A percentile compares a stretch with the other conserved stretches of the same genome.
These are phyloP conservation scores for Apamea anceps DNA, from an alignment of 2,888 invertebrate genomes.

Conservation along the genomic window DNA sequence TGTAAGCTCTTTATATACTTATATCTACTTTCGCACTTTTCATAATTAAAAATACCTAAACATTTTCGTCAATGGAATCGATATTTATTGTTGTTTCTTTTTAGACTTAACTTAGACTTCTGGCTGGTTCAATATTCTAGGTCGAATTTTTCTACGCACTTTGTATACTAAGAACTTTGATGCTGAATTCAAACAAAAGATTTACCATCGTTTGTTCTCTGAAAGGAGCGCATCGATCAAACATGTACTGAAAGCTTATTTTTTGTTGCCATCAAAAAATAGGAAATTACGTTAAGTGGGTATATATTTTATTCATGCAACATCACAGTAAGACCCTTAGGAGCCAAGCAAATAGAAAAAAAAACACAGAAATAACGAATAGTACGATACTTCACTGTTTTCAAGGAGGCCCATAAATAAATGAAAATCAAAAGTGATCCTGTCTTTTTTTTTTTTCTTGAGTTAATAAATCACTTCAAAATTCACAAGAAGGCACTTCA, in stretches of 20 bases:
- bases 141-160: background rate
- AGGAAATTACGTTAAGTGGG: conserved; percentile 17
- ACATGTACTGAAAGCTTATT: conserved; percentile 14
- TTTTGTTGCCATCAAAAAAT: conserved; percentile 19
- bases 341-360: too few relatives aligned
- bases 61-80: conserved; percentile 3
- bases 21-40: conserved; percentile 44
- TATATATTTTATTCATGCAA: conserved; percentile 39
- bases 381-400: background rate
- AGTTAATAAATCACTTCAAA: too few relatives aligned
- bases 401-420: fast-evolving
- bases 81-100: background rate
- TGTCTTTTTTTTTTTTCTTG: too few relatives aligned
- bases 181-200: conserved; percentile 2
- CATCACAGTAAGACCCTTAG: too few relatives aligned
- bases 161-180: background rate
- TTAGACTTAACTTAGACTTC: background rate
- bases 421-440: background rate
- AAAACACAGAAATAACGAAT: too few relatives aligned
- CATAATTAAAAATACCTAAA: conserved; percentile 35
- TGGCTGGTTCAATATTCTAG: background rate
- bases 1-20: conserved; percentile 44
- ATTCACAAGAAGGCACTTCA: too few relatives aligned
- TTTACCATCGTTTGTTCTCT: conserved; percentile 4
- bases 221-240: conserved; percentile 3